Base-by-base conservation (phyloP, 2,888 invertebrate species). In the Clanis bilineata region DNA sequence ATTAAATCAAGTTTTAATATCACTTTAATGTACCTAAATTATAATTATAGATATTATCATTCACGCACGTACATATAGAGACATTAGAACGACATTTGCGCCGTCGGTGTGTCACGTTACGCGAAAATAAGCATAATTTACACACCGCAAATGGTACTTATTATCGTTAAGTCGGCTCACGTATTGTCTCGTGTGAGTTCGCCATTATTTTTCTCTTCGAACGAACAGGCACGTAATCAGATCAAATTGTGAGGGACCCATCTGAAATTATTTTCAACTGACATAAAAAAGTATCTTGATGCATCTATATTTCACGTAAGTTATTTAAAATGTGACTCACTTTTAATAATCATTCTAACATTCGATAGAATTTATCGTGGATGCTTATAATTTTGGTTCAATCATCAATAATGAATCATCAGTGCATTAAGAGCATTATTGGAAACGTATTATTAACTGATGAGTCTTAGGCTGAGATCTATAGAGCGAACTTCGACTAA, bases 111-210 rank as follows among this genome's bases (percentile, higher is more conserved):
- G 68, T 76, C 59, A 66, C 63, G 67, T 68, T 64, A 64, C 69
- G 70, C 74, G 64, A 76, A 80, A 81, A 79, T 79, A 69, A 72
- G 67, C 70, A 73, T 80, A 78, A 86, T 85, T 85, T 84, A 78
- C 79, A 75, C 73, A 75, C 74, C 79, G 72, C 80, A 80, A 78
- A 73, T 76, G 73, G 76, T 70, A 64, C 71, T 76, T 73, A 80
- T 83, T 82, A 81, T 74, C 63, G 64, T 70, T 73, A 81, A 86
- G 82, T 82, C 80, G 76, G 59, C 69, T 68, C 78, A 79, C 78
- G 80, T 80, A 82, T 82, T 83, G 78, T 81, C 76, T 56, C 45
- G 38, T 56, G 45, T 32, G 44, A 25, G 36, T 56, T 56, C 43
- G 60, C 44, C 32, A 60, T 60, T 55, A 51, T 51, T 38, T 44